phyloP scores from a whole-genome alignment of 2,888 invertebrate species.

The Pherbina coryleti region DNA sequence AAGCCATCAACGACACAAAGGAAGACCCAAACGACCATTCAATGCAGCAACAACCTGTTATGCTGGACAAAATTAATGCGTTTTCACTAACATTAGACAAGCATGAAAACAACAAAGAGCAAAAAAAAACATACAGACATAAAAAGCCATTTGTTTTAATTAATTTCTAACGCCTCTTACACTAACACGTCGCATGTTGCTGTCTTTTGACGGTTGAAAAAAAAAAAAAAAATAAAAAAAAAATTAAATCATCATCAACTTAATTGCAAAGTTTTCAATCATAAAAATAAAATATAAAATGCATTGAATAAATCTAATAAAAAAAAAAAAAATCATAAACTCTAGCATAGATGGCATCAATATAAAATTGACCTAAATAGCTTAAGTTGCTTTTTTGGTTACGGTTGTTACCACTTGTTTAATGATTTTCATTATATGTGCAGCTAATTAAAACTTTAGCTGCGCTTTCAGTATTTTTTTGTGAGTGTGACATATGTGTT shows the following conservation, averaged over 20 bases:
- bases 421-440: neutral
- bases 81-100: conserved; percentile 4
- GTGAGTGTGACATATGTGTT: no score
- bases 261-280: no score
- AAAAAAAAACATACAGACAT: neutral
- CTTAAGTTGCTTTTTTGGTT: no score
- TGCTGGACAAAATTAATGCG: neutral
- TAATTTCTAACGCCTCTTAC: conserved; percentile 20
- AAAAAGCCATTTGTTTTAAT: neutral
- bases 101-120: neutral
- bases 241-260: neutral
- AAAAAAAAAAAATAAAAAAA: neutral
- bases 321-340: no score
- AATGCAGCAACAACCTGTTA: neutral
- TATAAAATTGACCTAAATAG: no score
- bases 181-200: neutral
- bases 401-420: neutral
- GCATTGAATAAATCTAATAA: no score
- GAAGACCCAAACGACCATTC: no score
- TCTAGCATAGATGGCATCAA: no score
- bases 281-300: no score
- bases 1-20: no score
- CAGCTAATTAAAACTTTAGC: neutral
- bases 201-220: neutral
- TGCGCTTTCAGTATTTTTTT: neutral